These are phyloP conservation scores for Mus spicilegus DNA, from an alignment of 2,113 vertebrate species.

Conservation along the genomic window DNA sequence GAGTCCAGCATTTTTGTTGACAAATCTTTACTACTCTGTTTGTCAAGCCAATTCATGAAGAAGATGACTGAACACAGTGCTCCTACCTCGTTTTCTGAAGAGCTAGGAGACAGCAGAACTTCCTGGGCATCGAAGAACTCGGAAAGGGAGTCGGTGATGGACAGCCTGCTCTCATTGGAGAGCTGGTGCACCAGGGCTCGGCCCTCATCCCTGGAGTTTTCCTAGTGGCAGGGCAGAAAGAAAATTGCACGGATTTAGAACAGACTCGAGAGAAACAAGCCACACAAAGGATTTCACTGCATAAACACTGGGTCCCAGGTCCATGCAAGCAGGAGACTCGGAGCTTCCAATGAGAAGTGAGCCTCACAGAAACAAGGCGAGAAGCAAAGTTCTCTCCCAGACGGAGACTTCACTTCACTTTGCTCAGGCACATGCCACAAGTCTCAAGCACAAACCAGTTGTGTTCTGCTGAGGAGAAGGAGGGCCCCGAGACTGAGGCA, in stretches of 20 bases:
- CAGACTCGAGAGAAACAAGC: conserved; percentile 45
- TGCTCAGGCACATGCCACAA: neutral
- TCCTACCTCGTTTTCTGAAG: conserved; percentile 98
- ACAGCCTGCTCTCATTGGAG: conserved; percentile 96
- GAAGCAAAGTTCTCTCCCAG: neutral
- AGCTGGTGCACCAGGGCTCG: conserved; percentile 93
- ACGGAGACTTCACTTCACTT: neutral
- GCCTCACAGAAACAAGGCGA: neutral
- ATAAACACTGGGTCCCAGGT: conserved; percentile 6
- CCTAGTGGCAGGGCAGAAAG: conserved; percentile 86
- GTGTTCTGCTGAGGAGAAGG: neutral
- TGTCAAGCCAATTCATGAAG: conserved; percentile 27
- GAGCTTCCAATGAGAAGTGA: conserved; percentile 48
- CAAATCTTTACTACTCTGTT: neutral
- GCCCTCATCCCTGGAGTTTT: conserved; percentile 89
- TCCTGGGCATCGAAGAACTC: conserved; percentile 99
- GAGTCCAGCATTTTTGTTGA: neutral
- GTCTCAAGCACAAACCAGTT: conserved; percentile 22
- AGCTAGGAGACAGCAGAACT: conserved; percentile 96
- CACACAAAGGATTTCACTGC: neutral
- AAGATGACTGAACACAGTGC: conserved; percentile 26
- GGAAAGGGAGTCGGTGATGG: conserved; percentile 95
- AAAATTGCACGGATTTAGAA: conserved; percentile 66
- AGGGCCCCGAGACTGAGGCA: neutral
- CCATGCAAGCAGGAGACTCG: conserved; percentile 48